phyloP scores from a whole-genome alignment of 1,140 invertebrate genomes.

The Tetramorium parvispinum region DNA sequence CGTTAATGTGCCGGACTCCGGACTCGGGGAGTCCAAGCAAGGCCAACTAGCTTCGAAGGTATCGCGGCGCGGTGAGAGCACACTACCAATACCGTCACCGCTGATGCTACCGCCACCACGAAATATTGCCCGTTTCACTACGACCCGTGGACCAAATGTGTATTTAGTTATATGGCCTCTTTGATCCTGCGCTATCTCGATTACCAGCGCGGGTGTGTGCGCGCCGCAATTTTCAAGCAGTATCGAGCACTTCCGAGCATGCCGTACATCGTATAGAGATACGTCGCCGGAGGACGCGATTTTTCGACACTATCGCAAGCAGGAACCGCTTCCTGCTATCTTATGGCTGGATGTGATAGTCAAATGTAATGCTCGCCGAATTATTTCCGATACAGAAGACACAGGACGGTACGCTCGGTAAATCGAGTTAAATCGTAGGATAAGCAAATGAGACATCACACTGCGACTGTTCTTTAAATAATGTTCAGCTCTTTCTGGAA shows the following conservation, averaged over 20 bases:
- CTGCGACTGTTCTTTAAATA: neutral
- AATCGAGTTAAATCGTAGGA: constrained; percentile 15
- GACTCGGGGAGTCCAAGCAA: constrained; percentile 72
- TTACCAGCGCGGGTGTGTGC: constrained; percentile 50
- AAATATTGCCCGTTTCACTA: constrained; percentile 77
- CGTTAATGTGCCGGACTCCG: constrained; percentile 83
- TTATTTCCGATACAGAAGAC: constrained; percentile 10
- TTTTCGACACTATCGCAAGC: neutral
- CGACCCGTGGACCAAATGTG: constrained; percentile 68
- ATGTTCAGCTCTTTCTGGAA: neutral
- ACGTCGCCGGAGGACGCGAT: neutral
- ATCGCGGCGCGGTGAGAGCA: constrained; percentile 55
- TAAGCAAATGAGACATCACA: neutral
- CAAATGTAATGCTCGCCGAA: neutral
- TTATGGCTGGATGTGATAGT: neutral
- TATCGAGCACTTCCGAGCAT: constrained; percentile 23
- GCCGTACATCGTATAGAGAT: neutral
- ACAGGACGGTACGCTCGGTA: neutral
- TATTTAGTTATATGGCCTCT: constrained; percentile 70
- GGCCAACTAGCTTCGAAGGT: constrained; percentile 65
- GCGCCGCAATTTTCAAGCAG: constrained; percentile 64
- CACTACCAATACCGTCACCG: constrained; percentile 57
- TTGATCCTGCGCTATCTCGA: constrained; percentile 73
- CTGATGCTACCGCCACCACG: constrained; percentile 67
- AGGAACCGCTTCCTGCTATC: constrained; percentile 26